Percentiles rank a stretch among this genome's conserved stretches.
Evolutionary conservation across 2,797 vertebrate species (phyloP).

Genomic region (Cottoperca gobio): DNA sequence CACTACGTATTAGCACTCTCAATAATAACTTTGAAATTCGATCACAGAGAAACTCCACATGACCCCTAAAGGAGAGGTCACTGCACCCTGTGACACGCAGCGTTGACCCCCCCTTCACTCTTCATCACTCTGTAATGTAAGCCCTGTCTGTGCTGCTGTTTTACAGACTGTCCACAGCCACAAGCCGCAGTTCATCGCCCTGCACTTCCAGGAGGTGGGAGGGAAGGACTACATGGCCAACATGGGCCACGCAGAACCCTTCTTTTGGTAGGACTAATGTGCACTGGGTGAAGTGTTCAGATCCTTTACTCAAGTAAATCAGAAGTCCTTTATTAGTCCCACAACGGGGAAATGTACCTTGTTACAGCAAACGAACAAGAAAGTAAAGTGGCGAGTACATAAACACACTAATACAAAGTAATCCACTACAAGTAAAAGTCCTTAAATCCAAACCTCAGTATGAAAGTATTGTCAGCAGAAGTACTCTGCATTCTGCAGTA

Average conservation of each 20-base stretch:
- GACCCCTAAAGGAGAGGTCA: conserved; percentile 15
- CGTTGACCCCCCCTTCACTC: neutral
- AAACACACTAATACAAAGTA: too few relatives aligned
- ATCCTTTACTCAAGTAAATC: too few relatives aligned
- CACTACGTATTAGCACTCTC: neutral
- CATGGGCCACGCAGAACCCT: conserved; percentile 84
- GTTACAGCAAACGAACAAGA: too few relatives aligned
- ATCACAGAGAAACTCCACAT: neutral
- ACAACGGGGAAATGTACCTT: too few relatives aligned
- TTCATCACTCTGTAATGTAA: conserved; percentile 27
- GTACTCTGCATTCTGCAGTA: too few relatives aligned
- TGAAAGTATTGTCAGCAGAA: too few relatives aligned
- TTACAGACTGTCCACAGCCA: conserved; percentile 80
- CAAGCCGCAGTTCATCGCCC: conserved; percentile 84
- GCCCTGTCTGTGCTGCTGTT: conserved; percentile 19
- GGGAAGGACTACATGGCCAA: conserved; percentile 87
- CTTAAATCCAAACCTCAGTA: too few relatives aligned
- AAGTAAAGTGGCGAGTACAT: too few relatives aligned
- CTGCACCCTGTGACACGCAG: conserved; percentile 20
- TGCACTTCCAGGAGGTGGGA: conserved; percentile 90
- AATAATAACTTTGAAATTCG: neutral
- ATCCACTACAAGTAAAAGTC: too few relatives aligned
- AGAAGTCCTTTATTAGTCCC: too few relatives aligned
- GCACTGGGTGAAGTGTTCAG: neutral
- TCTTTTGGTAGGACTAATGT: conserved; percentile 79